Evolutionary conservation across 2,888 invertebrate genomes (phyloP).

Genomic region (Stratiomys singularior): DNA sequence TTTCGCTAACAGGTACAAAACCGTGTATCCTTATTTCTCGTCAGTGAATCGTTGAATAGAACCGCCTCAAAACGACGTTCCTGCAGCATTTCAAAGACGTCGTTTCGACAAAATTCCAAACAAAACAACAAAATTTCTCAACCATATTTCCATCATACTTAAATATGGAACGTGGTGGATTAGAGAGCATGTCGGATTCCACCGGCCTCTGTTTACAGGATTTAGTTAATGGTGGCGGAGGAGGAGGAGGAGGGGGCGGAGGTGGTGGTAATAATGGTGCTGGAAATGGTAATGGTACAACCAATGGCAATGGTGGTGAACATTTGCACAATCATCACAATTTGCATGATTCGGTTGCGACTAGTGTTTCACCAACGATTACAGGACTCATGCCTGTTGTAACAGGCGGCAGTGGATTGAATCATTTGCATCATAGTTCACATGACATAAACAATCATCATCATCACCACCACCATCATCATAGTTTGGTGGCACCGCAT

Average conservation of each 20-base stretch:
- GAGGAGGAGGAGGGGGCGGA: conserved; percentile 68
- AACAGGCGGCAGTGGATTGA: conserved; percentile 57
- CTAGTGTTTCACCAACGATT: conserved; percentile 70
- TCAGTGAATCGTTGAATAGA: conserved; percentile 48
- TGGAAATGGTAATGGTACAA: conserved; percentile 65
- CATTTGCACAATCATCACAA: conserved; percentile 66
- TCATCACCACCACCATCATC: conserved; percentile 67
- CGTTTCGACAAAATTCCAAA: conserved; percentile 65
- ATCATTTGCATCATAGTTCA: conserved; percentile 64
- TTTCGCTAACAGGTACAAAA: conserved; percentile 21
- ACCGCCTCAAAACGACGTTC: conserved; percentile 65
- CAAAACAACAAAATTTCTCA: conserved; percentile 64
- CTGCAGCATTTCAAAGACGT: conserved; percentile 65
- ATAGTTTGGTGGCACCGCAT: conserved; percentile 70
- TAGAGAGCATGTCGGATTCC: conserved; percentile 71
- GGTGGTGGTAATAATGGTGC: conserved; percentile 67
- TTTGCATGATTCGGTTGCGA: conserved; percentile 68
- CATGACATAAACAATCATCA: conserved; percentile 67
- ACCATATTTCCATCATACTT: conserved; percentile 64
- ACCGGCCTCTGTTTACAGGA: conserved; percentile 76
- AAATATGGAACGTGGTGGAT: conserved; percentile 63
- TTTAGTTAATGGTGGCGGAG: conserved; percentile 71
- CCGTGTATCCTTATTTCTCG: not conserved
- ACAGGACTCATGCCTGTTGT: conserved; percentile 69
- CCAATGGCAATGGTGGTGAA: conserved; percentile 60